Evolutionary conservation across 2,797 vertebrate genomes (phyloP), one percentile per base, ranked within the genome.

Genomic region (Agapornis canus): DNA sequence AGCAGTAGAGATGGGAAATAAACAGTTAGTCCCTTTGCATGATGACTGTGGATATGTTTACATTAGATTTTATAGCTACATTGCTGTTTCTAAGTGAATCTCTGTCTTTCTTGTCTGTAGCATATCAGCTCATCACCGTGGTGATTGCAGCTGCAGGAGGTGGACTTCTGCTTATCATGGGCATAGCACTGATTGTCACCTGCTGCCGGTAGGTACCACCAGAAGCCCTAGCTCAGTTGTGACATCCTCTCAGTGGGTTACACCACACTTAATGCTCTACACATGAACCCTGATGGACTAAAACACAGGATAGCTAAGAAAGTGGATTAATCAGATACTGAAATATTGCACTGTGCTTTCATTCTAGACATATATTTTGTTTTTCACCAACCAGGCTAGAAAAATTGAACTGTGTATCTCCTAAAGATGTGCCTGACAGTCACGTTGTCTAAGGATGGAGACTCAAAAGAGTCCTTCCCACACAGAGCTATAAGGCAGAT

Each of bases 101-200:
- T 73, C 21, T 89, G 45, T 90, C 59, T 95, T 52, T 82, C 52
- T 54, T 5, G 0, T 94, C 39, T 97, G 51, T 86, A 99, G 99
- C 99, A 16, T 99, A 99, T 94, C 99, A 99, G 97, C 98, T 99
- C 63, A 99, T 99, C 95, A 99, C 99, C 0, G 98, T 99, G 68
- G 99, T 99, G 91, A 99, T 99, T 4, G 98, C 98, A 1, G 98
- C 99, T n/a, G 99, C 98, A 20, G 99, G 98, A 95, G 99, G 99
- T 5, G 98, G 97, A 39, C 96, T 99, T 76, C 98, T 99, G 61
- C 98, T 99, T 37, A 98, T 99, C 63, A 98, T 99, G 70, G 96
- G 98, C 93, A 97, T 99, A 1, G 99, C 99, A 3, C 98, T 99
- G 52, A 98, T 99, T 23, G 98, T 99, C 59, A 99, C 98, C 59